phyloP scores from a whole-genome alignment of 2,888 invertebrate genomes.

The Aquatica leii region DNA sequence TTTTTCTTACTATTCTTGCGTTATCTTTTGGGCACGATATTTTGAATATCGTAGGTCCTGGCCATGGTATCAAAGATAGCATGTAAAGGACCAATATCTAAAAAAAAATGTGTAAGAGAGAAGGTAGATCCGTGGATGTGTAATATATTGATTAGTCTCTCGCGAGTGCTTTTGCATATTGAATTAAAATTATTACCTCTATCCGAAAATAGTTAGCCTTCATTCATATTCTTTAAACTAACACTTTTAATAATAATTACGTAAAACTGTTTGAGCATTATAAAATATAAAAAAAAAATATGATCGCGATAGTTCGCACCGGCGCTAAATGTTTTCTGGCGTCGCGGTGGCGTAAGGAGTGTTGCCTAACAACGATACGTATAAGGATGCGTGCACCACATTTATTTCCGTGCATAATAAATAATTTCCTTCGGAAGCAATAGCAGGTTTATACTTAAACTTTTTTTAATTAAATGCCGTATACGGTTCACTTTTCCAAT shows the following conservation, averaged over 20 bases:
- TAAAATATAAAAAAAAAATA: constrained; percentile 11
- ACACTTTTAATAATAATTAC: constrained; percentile 20
- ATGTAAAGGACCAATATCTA: constrained; percentile 84
- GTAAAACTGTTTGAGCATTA: constrained; percentile 22
- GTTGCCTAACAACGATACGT: constrained; percentile 25
- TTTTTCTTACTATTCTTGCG: constrained; percentile 85
- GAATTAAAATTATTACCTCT: constrained; percentile 68
- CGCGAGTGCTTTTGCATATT: neutral
- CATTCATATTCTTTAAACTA: constrained; percentile 77
- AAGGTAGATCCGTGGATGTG: neutral
- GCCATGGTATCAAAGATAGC: constrained; percentile 87
- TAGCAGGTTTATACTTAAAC: no score
- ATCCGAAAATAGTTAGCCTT: constrained; percentile 85
- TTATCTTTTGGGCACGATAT: constrained; percentile 88
- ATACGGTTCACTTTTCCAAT: no score
- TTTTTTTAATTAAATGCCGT: no score
- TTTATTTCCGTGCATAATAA: constrained; percentile 6
- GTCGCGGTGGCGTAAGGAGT: constrained; percentile 23
- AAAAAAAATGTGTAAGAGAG: constrained; percentile 35
- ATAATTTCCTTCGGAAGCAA: neutral
- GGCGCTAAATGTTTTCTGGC: constrained; percentile 24
- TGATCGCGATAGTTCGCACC: constrained; percentile 2
- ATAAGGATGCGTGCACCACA: constrained; percentile 18
- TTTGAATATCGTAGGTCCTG: constrained; percentile 86
- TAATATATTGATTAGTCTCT: constrained; percentile 1